Conservation (phyloP, 1,140 invertebrate genomes). For the Periplaneta americana region DNA sequence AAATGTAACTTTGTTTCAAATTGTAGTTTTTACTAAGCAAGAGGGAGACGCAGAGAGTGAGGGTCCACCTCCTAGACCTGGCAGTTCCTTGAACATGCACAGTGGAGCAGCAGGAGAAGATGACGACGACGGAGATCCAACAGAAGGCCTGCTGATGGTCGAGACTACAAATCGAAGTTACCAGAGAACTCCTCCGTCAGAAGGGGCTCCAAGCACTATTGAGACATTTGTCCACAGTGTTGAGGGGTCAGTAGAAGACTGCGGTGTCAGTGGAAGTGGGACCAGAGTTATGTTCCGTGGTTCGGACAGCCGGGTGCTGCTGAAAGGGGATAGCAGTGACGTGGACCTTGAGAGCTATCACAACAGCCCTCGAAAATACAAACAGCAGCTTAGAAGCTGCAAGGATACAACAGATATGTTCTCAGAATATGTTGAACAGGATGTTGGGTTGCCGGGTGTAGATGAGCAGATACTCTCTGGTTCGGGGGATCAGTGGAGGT, state of each 20-base stretch:
- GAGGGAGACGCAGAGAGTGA: slow-evolving; percentile 29
- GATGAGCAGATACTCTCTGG: neutral
- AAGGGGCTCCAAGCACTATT: slow-evolving; percentile 17
- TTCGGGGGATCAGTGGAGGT: neutral
- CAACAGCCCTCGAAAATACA: slow-evolving; percentile 9
- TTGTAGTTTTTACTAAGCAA: slow-evolving; percentile 30
- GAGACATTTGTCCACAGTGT: slow-evolving; percentile 22
- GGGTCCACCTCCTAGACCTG: slow-evolving; percentile 20
- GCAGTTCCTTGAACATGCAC: neutral
- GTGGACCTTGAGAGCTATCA: slow-evolving; percentile 17
- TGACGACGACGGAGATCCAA: neutral
- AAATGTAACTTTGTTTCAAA: slow-evolving; percentile 4
- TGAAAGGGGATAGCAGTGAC: neutral
- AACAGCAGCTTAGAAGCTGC: neutral
- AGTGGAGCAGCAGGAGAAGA: neutral
- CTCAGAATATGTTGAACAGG: slow-evolving; percentile 8
- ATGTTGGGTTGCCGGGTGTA: neutral
- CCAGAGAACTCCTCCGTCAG: neutral
- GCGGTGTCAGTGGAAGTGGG: neutral
- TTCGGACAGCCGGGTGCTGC: neutral
- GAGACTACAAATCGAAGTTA: neutral
- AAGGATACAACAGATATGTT: neutral
- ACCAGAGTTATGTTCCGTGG: neutral
- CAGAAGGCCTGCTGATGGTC: neutral
- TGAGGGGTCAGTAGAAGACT: slow-evolving; percentile 6